Evolutionary conservation across 2,888 invertebrate genomes (phyloP).

Genomic region (Pocota personata): DNA sequence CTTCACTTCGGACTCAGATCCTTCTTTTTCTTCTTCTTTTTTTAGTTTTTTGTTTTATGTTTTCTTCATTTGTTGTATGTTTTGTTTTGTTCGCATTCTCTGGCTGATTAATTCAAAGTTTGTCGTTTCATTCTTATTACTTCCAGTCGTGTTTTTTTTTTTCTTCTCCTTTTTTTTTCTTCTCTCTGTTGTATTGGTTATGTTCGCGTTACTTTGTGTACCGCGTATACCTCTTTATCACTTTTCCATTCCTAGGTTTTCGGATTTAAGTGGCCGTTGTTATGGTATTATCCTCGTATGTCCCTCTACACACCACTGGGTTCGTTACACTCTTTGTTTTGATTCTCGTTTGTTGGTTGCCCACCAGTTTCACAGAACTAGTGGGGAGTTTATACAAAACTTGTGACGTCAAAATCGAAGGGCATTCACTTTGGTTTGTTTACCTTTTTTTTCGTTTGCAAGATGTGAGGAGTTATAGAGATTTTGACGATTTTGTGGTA

Average conservation of each 20-base stretch:
- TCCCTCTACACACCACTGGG: slow-evolving; percentile 23
- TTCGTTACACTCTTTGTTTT: slow-evolving; percentile 72
- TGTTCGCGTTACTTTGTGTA: neutral
- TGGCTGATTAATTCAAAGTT: slow-evolving; percentile 51
- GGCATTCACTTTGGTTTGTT: slow-evolving; percentile 68
- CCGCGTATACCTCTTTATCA: neutral
- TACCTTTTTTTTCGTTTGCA: slow-evolving; percentile 25
- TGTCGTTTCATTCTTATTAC: slow-evolving; percentile 44
- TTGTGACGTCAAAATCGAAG: slow-evolving; percentile 63
- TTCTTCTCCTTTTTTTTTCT: neutral
- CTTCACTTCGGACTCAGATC: no score
- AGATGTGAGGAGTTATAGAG: neutral
- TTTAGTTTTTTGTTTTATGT: neutral
- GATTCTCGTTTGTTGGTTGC: slow-evolving; percentile 59
- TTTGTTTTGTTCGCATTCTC: neutral
- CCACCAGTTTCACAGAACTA: neutral
- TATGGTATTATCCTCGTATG: slow-evolving; percentile 45
- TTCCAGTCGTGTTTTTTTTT: slow-evolving; percentile 29
- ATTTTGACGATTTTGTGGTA: neutral
- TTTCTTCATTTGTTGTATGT: neutral
- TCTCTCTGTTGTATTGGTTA: slow-evolving; percentile 8
- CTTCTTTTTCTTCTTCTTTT: neutral
- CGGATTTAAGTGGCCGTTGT: slow-evolving; percentile 52
- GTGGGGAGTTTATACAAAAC: neutral
- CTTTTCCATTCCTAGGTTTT: neutral